Evolutionary conservation across 2,888 invertebrate species (phyloP).

Genomic region (Drosophila barbarae): DNA sequence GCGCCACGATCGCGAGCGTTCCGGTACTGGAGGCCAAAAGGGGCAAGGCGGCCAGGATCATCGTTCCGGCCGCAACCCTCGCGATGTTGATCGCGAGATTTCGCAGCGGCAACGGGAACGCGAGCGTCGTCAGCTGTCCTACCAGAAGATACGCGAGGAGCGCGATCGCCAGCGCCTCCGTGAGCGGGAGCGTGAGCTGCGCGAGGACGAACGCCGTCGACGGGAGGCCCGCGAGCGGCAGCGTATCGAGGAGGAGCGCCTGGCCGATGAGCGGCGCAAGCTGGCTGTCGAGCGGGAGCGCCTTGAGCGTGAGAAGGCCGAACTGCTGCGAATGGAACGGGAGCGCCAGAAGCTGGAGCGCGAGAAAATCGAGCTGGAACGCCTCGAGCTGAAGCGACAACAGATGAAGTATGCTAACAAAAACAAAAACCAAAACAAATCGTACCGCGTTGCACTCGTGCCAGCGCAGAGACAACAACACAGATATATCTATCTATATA

Average conservation of each 20-base stretch:
- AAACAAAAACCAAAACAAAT: conserved; percentile 35
- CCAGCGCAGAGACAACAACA: conserved; percentile 49
- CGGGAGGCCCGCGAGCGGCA: conserved; percentile 90
- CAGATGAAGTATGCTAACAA: conserved; percentile 84
- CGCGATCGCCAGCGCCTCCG: conserved; percentile 89
- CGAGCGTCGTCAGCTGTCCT: conserved; percentile 82
- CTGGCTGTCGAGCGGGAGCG: conserved; percentile 90
- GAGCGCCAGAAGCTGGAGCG: conserved; percentile 89
- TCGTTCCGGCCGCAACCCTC: conserved; percentile 56
- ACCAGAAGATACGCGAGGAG: conserved; percentile 89
- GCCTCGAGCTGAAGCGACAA: conserved; percentile 90
- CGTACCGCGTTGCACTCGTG: conserved; percentile 32
- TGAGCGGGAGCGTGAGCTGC: conserved; percentile 89
- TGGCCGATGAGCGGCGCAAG: conserved; percentile 90
- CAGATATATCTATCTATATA: conserved; percentile 51
- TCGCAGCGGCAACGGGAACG: conserved; percentile 75
- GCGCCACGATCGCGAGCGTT: conserved; percentile 49
- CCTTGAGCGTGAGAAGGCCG: conserved; percentile 92
- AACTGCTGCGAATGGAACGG: conserved; percentile 89
- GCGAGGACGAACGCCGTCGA: conserved; percentile 88
- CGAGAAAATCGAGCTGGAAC: conserved; percentile 88
- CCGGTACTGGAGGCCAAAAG: conserved; percentile 17
- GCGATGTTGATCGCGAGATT: conserved; percentile 72
- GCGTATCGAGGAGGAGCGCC: conserved; percentile 90
- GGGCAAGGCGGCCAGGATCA: conserved; percentile 50